Evolutionary conservation across 2,113 vertebrate species (phyloP).

Genomic region (Fregata magnificens): DNA sequence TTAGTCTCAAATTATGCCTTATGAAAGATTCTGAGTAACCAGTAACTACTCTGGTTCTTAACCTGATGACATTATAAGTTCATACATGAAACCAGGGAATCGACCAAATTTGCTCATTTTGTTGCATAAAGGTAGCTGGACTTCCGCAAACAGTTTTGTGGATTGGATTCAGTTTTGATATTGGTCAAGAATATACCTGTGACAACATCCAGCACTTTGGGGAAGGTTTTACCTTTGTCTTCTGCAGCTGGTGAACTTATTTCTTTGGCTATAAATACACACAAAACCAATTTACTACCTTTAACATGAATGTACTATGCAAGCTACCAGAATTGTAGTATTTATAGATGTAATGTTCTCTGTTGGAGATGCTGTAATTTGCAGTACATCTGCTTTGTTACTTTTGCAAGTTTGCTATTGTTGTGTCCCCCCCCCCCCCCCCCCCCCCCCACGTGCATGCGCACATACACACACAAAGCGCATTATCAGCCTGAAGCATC

Average conservation of each 20-base stretch:
- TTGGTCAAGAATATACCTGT: not conserved
- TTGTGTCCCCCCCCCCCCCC: too few species aligned
- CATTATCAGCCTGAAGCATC: not conserved
- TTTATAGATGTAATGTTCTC: not conserved
- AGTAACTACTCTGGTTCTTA: not conserved
- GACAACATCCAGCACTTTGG: not conserved
- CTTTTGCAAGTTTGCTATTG: not conserved
- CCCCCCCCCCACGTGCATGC: too few species aligned
- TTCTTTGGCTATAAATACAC: not conserved
- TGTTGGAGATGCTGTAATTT: not conserved
- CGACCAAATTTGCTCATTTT: not conserved
- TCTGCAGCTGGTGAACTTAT: not conserved
- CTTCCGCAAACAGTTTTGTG: not conserved
- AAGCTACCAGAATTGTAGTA: not conserved
- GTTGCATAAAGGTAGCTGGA: not conserved
- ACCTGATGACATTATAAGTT: not conserved
- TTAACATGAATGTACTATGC: not conserved
- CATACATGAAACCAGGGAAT: not conserved
- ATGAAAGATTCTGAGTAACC: not conserved
- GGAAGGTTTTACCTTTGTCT: not conserved
- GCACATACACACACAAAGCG: fast-evolving
- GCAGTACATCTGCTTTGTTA: not conserved
- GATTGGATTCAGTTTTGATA: not conserved
- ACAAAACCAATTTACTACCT: not conserved
- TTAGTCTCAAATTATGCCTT: not conserved